These are phyloP conservation scores for Choristoneura fumiferana DNA, from an alignment of 1,140 invertebrate species.

Conservation along the genomic window DNA sequence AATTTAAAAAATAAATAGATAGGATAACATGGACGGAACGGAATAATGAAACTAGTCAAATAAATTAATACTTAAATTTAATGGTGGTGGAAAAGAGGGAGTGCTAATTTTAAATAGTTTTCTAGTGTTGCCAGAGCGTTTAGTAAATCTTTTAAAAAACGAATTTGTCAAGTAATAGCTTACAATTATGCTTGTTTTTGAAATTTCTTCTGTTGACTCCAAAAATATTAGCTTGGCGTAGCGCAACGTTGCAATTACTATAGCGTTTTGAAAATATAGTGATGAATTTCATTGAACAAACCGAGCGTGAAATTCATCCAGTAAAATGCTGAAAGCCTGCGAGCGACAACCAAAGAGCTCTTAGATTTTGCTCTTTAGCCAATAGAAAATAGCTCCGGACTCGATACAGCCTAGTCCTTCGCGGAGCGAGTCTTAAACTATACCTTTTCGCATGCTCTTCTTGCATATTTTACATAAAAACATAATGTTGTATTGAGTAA, in stretches of 20 bases:
- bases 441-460: slow-evolving; percentile 57
- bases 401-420: neutral
- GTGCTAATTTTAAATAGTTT: slow-evolving; percentile 11
- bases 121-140: slow-evolving; percentile 13
- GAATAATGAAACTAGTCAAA: too few relatives aligned
- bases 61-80: neutral
- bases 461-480: slow-evolving; percentile 29
- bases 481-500: slow-evolving; percentile 40
- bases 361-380: neutral
- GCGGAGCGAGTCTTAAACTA: slow-evolving; percentile 18
- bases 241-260: slow-evolving; percentile 4
- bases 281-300: slow-evolving; percentile 7
- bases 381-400: slow-evolving; percentile 3
- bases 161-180: slow-evolving; percentile 5
- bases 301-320: slow-evolving; percentile 5
- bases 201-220: neutral
- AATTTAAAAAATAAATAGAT: neutral
- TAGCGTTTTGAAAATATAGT: neutral
- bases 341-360: slow-evolving; percentile 2
- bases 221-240: slow-evolving; percentile 7
- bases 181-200: slow-evolving; percentile 5
- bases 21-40: slow-evolving; percentile 6
- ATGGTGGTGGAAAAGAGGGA: neutral
- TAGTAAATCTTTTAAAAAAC: slow-evolving; percentile 13
- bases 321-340: slow-evolving; percentile 5